Base-by-base conservation (phyloP, 2,113 vertebrate species). In the Psophia crepitans region DNA sequence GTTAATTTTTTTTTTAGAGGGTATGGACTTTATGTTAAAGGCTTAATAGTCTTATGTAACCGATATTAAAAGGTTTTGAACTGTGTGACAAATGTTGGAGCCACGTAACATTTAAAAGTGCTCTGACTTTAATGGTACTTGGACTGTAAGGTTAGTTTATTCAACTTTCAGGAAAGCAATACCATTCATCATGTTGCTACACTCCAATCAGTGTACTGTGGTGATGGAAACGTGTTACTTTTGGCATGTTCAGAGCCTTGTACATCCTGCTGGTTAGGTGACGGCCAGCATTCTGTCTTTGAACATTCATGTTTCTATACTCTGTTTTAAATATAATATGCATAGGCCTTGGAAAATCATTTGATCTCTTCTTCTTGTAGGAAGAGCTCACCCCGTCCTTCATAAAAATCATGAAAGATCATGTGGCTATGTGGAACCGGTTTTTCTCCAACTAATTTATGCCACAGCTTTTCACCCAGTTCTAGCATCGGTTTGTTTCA, bases 111-210 rank as follows among this genome's bases (percentile, higher is more conserved):
- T 43, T 26, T 46, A 28, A 22, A 56, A 76, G 7, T 75, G 4
- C 63, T 92, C 17, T 26, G 18, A 71, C 35, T 76, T 64, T 6
- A 69, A 4, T 20, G 28, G 1, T 77, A 21, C 14, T 77, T 5
- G 5, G 39, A 9, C 27, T 41, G 22, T 49, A 54, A 78, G 11
- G 44, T 65, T 86, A 21, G 7, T 60, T 85, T 92, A 49, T 80
- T 84, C 22, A 51, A 0, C 21, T 63, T 89, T 44, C 22, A 66
- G 35, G 30, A 30, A 39, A 78, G 32, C 54, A 71, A 27, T 33
- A 14, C 13, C 3, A 5, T 18, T 65, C 0, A 1, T 73, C 12
- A n/a, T n/a, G n/a, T n/a, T 0, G 0, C 24, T 84, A 24, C 10
- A 3, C 41, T 87, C 53, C 58, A 37, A 63, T 84, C 4, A 6